These are phyloP conservation scores for Drosophila truncata DNA, from an alignment of 1,140 invertebrate species.

Conservation along the genomic window DNA sequence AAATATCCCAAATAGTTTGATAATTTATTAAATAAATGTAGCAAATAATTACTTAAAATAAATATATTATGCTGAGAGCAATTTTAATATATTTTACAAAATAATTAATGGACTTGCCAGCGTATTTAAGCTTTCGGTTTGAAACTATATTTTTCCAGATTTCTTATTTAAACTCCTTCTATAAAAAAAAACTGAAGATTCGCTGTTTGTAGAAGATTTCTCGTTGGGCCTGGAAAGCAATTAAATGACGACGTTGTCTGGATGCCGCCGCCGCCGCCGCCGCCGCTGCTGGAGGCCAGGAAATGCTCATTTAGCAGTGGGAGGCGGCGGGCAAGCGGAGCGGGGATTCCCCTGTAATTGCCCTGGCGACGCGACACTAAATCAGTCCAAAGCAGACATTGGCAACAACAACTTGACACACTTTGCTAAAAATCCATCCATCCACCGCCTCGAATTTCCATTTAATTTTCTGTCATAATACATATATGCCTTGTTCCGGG, in stretches of 20 bases:
- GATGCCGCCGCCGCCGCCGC: slow-evolving; percentile 67
- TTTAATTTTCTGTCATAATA: slow-evolving; percentile 42
- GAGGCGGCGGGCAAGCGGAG: slow-evolving; percentile 18
- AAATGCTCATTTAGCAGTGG: slow-evolving; percentile 84
- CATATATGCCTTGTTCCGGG: slow-evolving; percentile 45
- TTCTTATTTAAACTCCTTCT: slow-evolving; percentile 36
- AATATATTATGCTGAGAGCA: too few species aligned
- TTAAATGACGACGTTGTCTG: slow-evolving; percentile 73
- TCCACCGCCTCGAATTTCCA: slow-evolving; percentile 54
- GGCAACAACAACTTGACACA: slow-evolving; percentile 77
- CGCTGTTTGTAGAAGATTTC: slow-evolving; percentile 72
- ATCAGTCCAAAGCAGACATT: slow-evolving; percentile 79
- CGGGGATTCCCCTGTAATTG: slow-evolving; percentile 72
- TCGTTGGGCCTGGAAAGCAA: slow-evolving; percentile 79
- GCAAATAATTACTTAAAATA: too few species aligned
- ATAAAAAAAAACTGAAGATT: slow-evolving; percentile 56
- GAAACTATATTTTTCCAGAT: slow-evolving; percentile 1
- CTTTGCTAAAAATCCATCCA: slow-evolving; percentile 60
- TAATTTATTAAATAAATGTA: too few species aligned
- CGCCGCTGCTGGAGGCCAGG: slow-evolving; percentile 83
- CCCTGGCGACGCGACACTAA: slow-evolving; percentile 73
- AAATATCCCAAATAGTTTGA: too few species aligned
- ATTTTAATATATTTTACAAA: too few species aligned
- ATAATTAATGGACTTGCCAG: too few species aligned
- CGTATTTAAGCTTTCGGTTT: slow-evolving; percentile 10